phyloP scores from a whole-genome alignment of 2,797 vertebrate genomes.

The Pangasius mekongensis region DNA sequence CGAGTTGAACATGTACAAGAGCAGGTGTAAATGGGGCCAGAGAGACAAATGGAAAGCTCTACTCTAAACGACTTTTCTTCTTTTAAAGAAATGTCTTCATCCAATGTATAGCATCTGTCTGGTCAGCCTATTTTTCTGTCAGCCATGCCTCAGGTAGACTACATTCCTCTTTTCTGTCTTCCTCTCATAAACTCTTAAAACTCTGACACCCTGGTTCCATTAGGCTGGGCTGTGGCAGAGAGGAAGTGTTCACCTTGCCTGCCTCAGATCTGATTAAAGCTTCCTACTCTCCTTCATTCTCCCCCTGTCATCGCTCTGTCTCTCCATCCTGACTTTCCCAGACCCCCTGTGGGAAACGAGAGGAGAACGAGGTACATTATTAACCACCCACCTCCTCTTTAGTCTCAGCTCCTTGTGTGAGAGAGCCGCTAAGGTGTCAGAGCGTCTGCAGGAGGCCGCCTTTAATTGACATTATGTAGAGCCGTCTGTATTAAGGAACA shows the following conservation, averaged over 20 bases:
- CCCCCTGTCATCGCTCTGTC: conserved; percentile 1
- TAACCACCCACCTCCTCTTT: conserved; percentile 18
- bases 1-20: neutral
- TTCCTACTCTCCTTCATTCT: conserved; percentile 30
- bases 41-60: neutral
- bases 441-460: conserved; percentile 1
- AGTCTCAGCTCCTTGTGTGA: neutral
- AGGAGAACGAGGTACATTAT: conserved; percentile 35
- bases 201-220: conserved; percentile 32
- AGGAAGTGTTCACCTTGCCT: conserved; percentile 34
- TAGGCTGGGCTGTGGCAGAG: conserved; percentile 37
- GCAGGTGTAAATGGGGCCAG: neutral
- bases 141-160: neutral
- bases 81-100: conserved; percentile 5
- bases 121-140: neutral
- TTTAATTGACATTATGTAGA: conserved; percentile 28
- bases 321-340: conserved; percentile 20
- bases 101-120: neutral
- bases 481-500: conserved; percentile 25
- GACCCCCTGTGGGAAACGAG: conserved; percentile 28
- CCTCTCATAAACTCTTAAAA: conserved; percentile 11
- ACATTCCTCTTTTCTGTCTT: conserved; percentile 1
- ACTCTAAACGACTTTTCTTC: neutral
- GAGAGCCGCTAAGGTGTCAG: conserved; percentile 22
- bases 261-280: conserved; percentile 51